Evolutionary conservation across 2,113 vertebrate species (phyloP).

Genomic region (Leiothrix lutea): DNA sequence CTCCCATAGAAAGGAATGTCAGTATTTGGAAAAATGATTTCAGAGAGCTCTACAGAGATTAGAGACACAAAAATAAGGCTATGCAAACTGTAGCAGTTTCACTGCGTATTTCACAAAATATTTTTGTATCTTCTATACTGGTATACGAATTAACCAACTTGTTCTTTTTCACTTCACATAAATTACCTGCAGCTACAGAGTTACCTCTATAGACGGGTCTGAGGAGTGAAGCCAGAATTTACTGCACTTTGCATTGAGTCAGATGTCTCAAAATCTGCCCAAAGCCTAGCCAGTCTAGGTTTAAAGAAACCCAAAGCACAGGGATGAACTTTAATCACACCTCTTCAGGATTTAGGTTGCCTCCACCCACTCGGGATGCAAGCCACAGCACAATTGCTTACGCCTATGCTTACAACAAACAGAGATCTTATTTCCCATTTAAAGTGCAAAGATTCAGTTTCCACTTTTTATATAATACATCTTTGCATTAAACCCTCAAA

Average conservation of each 20-base stretch:
- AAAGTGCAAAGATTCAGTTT: background rate
- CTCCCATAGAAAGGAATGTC: background rate
- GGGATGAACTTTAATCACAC: background rate
- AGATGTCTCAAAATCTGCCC: background rate
- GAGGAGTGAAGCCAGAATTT: background rate
- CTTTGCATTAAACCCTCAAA: background rate
- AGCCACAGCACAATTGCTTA: background rate
- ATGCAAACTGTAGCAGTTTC: background rate
- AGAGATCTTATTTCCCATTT: background rate
- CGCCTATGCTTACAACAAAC: background rate
- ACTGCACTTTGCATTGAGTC: background rate
- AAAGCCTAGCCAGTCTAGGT: background rate
- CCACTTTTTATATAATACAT: background rate
- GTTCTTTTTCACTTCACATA: background rate
- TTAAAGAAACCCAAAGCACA: background rate
- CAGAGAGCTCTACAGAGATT: background rate
- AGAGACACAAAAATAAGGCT: background rate
- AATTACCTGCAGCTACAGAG: background rate
- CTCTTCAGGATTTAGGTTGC: background rate
- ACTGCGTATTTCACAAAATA: background rate
- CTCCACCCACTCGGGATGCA: background rate
- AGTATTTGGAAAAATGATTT: background rate
- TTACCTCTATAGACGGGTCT: background rate
- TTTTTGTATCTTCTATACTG: background rate
- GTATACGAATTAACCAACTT: background rate